A percentile compares a stretch with the other conserved stretches of the same genome.
Conservation (phyloP, 2,113 vertebrate species). For the Ginglymostoma cirratum region DNA sequence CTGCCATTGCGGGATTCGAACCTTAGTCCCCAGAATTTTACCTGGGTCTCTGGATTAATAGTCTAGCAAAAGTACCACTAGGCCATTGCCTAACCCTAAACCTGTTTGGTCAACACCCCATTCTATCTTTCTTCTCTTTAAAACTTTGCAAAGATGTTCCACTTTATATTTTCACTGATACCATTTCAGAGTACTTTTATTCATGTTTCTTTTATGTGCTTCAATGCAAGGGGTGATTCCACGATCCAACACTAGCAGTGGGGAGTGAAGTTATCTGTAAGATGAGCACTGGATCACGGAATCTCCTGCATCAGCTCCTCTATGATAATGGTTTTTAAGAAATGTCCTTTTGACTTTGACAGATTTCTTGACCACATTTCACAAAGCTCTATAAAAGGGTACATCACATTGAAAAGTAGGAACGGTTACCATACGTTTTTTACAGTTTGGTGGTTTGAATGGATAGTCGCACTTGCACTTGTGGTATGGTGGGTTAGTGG, state of each 20-base stretch:
- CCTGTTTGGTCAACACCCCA: neutral
- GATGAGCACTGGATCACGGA: neutral
- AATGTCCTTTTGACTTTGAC: neutral
- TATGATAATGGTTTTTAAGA: neutral
- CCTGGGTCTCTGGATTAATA: no score
- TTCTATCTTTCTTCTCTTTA: neutral
- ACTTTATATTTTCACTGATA: neutral
- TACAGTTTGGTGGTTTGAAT: constrained; percentile 17
- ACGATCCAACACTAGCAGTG: neutral
- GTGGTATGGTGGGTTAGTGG: neutral
- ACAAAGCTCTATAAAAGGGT: neutral
- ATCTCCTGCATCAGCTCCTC: neutral
- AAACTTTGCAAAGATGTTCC: neutral
- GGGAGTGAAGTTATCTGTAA: neutral
- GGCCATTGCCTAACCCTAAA: no score
- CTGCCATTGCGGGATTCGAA: no score
- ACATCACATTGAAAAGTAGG: neutral
- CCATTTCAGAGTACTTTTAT: neutral
- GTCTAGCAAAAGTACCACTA: no score
- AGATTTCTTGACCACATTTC: neutral
- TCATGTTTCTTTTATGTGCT: neutral
- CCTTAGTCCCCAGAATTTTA: no score
- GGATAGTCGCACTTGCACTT: constrained; percentile 24
- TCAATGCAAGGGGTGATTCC: neutral
- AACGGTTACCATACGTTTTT: neutral